Evolutionary conservation across 2,888 invertebrate genomes (phyloP).

Genomic region (Chydorus sphaericus): DNA sequence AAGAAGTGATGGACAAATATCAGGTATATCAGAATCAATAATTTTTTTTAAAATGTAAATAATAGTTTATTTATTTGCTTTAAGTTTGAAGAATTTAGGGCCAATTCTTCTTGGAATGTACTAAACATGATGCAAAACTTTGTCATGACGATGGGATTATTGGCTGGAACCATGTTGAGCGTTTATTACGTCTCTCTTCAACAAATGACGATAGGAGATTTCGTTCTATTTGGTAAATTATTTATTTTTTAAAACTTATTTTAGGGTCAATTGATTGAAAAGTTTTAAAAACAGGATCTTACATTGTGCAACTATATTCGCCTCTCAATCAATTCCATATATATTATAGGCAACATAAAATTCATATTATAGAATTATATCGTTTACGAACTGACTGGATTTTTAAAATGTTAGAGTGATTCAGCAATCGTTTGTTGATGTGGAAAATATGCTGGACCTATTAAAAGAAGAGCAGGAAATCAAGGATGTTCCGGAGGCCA

Average conservation of each 20-base stretch:
- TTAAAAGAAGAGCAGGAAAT: conserved; percentile 77
- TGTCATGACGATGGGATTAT: conserved; percentile 68
- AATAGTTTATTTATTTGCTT: conserved; percentile 27
- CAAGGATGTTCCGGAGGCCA: conserved; percentile 64
- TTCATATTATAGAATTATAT: no score
- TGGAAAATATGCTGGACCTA: conserved; percentile 99
- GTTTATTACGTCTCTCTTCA: conserved; percentile 66
- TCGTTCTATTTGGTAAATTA: conserved; percentile 60
- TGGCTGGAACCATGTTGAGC: conserved; percentile 76
- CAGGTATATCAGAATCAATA: conserved; percentile 50
- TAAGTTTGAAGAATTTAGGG: conserved; percentile 78
- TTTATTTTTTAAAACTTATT: not conserved
- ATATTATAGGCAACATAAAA: conserved; percentile 87
- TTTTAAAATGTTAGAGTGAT: conserved; percentile 50
- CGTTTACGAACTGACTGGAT: no score
- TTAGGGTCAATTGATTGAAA: conserved; percentile 39
- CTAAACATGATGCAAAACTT: conserved; percentile 83
- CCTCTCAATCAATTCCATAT: conserved; percentile 97
- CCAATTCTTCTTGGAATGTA: conserved; percentile 68
- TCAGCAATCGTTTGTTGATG: conserved; percentile 93
- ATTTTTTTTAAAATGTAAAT: no score
- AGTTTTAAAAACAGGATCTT: no score
- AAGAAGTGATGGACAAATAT: conserved; percentile 65
- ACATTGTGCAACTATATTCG: conserved; percentile 83
- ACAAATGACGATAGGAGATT: conserved; percentile 78